These are phyloP conservation scores for Chrosomus eos DNA, from an alignment of 2,797 vertebrate genomes.

Conservation along the genomic window DNA sequence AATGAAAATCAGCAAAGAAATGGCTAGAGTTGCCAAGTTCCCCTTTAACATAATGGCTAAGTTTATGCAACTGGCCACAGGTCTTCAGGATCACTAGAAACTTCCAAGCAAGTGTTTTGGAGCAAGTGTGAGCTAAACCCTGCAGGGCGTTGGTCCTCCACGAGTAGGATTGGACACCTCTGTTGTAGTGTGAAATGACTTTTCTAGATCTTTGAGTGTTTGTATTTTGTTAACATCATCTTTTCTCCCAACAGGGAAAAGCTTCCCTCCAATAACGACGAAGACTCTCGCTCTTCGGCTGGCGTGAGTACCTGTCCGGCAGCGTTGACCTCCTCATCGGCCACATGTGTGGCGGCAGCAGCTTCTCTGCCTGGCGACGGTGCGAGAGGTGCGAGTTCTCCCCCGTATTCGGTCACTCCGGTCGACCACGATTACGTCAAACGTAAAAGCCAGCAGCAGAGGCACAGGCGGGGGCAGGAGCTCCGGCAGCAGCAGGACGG, in stretches of 20 bases:
- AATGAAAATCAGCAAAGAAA: no score
- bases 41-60: no score
- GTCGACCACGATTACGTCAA: conserved; percentile 99
- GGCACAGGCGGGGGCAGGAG: conserved; percentile 76
- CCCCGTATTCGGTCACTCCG: conserved; percentile 96
- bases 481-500: conserved; percentile 82
- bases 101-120: no score
- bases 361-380: conserved; percentile 69
- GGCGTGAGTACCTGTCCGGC: conserved; percentile 77
- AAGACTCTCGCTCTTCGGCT: conserved; percentile 90
- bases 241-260: conserved; percentile 84
- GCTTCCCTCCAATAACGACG: conserved; percentile 84
- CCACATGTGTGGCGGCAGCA: not conserved
- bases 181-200: no score
- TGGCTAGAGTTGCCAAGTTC: no score
- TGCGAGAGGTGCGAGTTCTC: conserved; percentile 98
- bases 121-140: no score
- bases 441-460: conserved; percentile 97
- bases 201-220: not conserved
- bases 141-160: no score
- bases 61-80: no score
- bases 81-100: no score
- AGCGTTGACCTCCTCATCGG: not conserved
- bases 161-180: not conserved
- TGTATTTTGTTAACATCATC: not conserved